These are phyloP conservation scores for Silurus lanzhouensis DNA, from an alignment of 2,797 vertebrate genomes.

Conservation along the genomic window DNA sequence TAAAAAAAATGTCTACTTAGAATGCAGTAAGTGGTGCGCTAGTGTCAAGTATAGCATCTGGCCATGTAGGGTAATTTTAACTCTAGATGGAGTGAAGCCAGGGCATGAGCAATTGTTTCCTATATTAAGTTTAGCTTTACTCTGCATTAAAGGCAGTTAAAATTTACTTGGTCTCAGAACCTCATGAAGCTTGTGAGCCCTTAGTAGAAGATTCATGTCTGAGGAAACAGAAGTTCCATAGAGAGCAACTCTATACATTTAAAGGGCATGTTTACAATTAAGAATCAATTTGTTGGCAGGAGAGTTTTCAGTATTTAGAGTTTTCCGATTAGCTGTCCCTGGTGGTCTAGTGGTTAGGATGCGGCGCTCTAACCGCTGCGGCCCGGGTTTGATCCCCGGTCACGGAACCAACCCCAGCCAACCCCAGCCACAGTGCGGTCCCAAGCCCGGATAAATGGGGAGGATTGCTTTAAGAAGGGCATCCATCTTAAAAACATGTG, in stretches of 20 bases:
- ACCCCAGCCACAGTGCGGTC: too few species aligned
- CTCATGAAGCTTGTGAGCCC: constrained; percentile 14
- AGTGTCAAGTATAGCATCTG: constrained; percentile 27
- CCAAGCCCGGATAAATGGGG: too few species aligned
- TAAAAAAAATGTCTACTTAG: neutral
- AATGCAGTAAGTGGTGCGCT: neutral
- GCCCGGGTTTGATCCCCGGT: too few species aligned
- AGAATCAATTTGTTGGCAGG: neutral
- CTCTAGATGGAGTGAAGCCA: constrained; percentile 31
- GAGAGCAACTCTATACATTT: constrained; percentile 27
- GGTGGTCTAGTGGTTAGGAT: too few species aligned
- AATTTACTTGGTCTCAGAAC: neutral
- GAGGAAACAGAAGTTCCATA: constrained; percentile 25
- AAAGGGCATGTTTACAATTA: constrained; percentile 1
- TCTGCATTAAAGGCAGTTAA: neutral
- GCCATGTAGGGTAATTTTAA: neutral
- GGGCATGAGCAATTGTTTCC: constrained; percentile 13
- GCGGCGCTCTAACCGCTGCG: too few species aligned
- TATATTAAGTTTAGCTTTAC: neutral
- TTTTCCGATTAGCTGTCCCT: too few species aligned
- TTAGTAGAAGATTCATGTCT: constrained; percentile 8
- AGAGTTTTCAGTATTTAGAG: neutral
- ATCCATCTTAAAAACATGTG: too few species aligned
- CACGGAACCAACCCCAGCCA: too few species aligned
- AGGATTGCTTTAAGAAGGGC: too few species aligned